These are phyloP conservation scores for Portevinia maculata DNA, from an alignment of 2,888 invertebrate species.

Conservation along the genomic window DNA sequence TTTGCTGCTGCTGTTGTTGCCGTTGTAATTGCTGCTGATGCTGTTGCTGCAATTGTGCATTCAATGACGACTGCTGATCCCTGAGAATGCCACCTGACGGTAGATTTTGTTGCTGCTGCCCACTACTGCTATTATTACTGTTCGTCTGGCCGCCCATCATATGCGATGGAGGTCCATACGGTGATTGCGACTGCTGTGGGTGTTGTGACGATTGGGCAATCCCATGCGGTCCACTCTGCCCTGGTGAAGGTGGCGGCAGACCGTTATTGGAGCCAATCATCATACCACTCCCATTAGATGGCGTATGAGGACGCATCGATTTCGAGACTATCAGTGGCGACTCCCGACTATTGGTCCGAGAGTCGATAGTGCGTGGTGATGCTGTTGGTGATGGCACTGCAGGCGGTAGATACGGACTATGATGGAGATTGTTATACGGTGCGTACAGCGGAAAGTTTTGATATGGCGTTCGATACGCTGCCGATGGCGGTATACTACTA, in stretches of 20 bases:
- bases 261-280: slow-evolving; percentile 73
- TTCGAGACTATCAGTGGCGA: slow-evolving; percentile 77
- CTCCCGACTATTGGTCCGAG: slow-evolving; percentile 79
- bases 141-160: slow-evolving; percentile 62
- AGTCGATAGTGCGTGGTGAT: slow-evolving; percentile 86
- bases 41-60: slow-evolving; percentile 64
- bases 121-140: slow-evolving; percentile 37
- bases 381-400: slow-evolving; percentile 86
- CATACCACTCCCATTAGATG: slow-evolving; percentile 70
- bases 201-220: slow-evolving; percentile 45
- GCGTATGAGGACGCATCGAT: slow-evolving; percentile 76
- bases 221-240: slow-evolving; percentile 56
- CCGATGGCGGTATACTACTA: slow-evolving; percentile 79
- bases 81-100: slow-evolving; percentile 64
- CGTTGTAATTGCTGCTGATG: slow-evolving; percentile 74
- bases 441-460: slow-evolving; percentile 87
- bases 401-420: slow-evolving; percentile 88
- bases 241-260: slow-evolving; percentile 66
- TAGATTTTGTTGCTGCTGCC: slow-evolving; percentile 54
- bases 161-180: slow-evolving; percentile 65
- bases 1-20: slow-evolving; percentile 70
- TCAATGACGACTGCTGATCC: slow-evolving; percentile 69
- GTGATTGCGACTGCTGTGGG: slow-evolving; percentile 65
- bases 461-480: slow-evolving; percentile 81
- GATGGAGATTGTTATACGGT: slow-evolving; percentile 90